Percentiles rank a stretch among this genome's conserved stretches.
These are phyloP conservation scores for Cataglyphis albicans DNA, from an alignment of 2,888 invertebrate genomes.

Conservation along the genomic window DNA sequence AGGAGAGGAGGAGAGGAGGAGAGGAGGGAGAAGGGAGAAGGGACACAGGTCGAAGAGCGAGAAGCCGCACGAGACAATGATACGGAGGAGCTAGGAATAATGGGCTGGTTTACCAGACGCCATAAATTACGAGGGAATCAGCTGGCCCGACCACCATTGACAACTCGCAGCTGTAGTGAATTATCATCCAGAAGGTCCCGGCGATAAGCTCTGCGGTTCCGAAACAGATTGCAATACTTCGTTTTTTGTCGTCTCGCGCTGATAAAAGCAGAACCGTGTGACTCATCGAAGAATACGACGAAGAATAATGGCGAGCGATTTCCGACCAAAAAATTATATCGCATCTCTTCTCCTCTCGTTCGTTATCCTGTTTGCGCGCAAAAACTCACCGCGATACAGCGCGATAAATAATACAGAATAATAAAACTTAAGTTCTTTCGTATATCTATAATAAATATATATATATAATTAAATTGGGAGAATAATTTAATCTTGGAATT, in stretches of 20 bases:
- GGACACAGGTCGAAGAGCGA: slow-evolving; percentile 62
- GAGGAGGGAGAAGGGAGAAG: not conserved
- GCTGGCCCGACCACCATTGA: slow-evolving; percentile 66
- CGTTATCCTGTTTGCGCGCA: not conserved
- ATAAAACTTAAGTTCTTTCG: not conserved
- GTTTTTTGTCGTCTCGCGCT: slow-evolving; percentile 34
- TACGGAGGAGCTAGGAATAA: slow-evolving; percentile 67
- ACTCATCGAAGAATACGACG: slow-evolving; percentile 27
- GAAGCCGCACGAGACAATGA: slow-evolving; percentile 70
- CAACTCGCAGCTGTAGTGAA: slow-evolving; percentile 70
- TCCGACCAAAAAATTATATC: slow-evolving; percentile 28
- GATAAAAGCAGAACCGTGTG: slow-evolving; percentile 12
- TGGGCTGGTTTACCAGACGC: slow-evolving; percentile 66
- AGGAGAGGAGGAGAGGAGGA: not conserved
- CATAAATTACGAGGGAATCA: slow-evolving; percentile 75
- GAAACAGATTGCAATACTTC: slow-evolving; percentile 48
- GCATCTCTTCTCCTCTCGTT: not conserved
- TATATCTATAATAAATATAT: not conserved
- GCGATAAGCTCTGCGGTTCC: slow-evolving; percentile 58
- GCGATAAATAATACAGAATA: slow-evolving; percentile 12
- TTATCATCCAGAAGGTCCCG: slow-evolving; percentile 63
- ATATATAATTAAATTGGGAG: too few relatives aligned
- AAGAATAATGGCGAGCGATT: slow-evolving; percentile 21
- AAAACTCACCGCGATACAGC: not conserved
- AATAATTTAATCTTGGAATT: too few relatives aligned